These are phyloP conservation scores for Heteractis magnifica DNA, from an alignment of 92 coral and sea anemone genomes.

Conservation along the genomic window DNA sequence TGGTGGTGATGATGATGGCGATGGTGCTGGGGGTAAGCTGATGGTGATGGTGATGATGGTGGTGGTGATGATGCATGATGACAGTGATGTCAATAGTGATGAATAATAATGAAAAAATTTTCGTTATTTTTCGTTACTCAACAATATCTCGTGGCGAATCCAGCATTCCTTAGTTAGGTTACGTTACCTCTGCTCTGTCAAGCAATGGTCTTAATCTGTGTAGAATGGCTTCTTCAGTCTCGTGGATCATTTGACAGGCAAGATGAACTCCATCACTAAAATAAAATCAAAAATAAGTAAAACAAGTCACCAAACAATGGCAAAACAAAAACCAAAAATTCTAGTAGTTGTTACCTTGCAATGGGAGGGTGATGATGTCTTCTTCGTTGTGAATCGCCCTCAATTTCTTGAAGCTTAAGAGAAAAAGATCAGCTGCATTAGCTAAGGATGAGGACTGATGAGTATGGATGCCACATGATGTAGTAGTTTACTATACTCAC, in stretches of 20 bases:
- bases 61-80: not conserved
- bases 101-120: no score
- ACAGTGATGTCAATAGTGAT: no score
- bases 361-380: constrained; percentile 16
- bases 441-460: not conserved
- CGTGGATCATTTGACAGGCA: constrained; percentile 70
- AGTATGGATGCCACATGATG: not conserved
- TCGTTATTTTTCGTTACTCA: no score
- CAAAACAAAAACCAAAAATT: no score
- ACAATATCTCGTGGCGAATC: no score
- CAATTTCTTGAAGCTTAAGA: constrained; percentile 45
- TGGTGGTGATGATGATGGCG: no score
- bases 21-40: no score
- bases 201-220: constrained; percentile 79
- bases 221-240: constrained; percentile 88
- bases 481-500: constrained; percentile 21
- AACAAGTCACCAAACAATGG: no score
- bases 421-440: not conserved
- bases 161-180: not conserved
- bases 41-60: no score
- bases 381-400: constrained; percentile 24
- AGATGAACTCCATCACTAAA: constrained; percentile 72
- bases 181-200: constrained; percentile 83
- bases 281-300: constrained; percentile 9
- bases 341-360: not conserved